phyloP scores from a whole-genome alignment of 2,888 invertebrate genomes.

The Luperina testacea region DNA sequence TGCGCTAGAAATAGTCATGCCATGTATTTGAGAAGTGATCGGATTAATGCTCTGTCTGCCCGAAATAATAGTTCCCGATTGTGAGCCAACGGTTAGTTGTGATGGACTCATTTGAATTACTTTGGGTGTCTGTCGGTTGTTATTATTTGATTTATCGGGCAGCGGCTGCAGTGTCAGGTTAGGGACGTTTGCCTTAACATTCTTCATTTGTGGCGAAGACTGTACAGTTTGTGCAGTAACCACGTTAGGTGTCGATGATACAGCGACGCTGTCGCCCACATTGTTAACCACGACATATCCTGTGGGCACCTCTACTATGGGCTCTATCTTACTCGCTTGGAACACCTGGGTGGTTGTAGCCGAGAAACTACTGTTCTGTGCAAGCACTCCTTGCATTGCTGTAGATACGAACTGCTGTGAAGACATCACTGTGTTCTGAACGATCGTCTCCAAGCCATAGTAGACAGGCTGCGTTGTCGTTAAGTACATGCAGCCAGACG shows the following conservation, averaged over 20 bases:
- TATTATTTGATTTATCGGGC: slow-evolving; percentile 80
- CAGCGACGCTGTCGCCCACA: slow-evolving; percentile 87
- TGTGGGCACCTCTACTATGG: slow-evolving; percentile 93
- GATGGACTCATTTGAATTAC: slow-evolving; percentile 85
- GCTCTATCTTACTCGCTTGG: slow-evolving; percentile 96
- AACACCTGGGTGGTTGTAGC: slow-evolving; percentile 96
- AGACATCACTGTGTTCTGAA: slow-evolving; percentile 97
- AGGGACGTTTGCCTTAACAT: slow-evolving; percentile 83
- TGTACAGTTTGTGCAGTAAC: slow-evolving; percentile 85
- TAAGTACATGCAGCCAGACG: slow-evolving; percentile 90
- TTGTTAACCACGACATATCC: slow-evolving; percentile 93
- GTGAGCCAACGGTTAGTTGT: slow-evolving; percentile 78
- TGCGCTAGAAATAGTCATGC: slow-evolving; percentile 83
- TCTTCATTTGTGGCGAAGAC: slow-evolving; percentile 84
- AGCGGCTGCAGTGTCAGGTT: slow-evolving; percentile 87
- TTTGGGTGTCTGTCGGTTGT: slow-evolving; percentile 84
- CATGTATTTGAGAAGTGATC: slow-evolving; percentile 87
- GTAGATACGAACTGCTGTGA: slow-evolving; percentile 96
- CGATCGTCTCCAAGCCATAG: slow-evolving; percentile 95
- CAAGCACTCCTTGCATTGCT: slow-evolving; percentile 94
- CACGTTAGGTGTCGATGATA: slow-evolving; percentile 84
- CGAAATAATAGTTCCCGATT: slow-evolving; percentile 77
- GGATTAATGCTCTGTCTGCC: slow-evolving; percentile 86
- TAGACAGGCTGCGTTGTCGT: slow-evolving; percentile 94
- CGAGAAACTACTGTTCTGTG: slow-evolving; percentile 95